Conservation (phyloP, 2,797 vertebrate species). For the Enteromius unitaeniatus region DNA sequence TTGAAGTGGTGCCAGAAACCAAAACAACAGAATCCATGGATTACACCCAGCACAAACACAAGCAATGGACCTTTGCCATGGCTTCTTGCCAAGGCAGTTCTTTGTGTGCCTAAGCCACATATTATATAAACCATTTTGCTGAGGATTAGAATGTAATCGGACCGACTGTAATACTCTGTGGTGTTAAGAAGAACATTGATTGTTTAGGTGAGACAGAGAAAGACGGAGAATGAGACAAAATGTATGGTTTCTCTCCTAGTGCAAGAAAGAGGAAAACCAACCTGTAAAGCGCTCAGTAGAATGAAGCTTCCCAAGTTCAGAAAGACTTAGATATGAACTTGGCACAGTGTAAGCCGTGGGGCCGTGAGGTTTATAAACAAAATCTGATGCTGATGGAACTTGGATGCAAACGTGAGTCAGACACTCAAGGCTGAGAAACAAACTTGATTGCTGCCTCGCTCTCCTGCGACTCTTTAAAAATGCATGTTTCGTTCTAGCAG, state of each 20-base stretch:
- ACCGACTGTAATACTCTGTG: neutral
- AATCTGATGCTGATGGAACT: conserved; percentile 38
- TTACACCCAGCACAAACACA: conserved; percentile 16
- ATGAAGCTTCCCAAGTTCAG: conserved; percentile 34
- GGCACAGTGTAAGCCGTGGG: neutral
- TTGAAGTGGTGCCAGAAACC: neutral
- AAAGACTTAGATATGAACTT: conserved; percentile 50
- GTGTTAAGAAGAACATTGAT: conserved; percentile 12
- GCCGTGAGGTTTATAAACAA: conserved; percentile 29
- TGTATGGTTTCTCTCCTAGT: neutral
- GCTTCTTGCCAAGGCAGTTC: conserved; percentile 1
- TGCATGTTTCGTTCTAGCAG: conserved; percentile 18
- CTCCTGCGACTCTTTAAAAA: conserved; percentile 45
- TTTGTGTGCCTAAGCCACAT: conserved; percentile 17
- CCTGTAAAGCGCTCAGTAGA: conserved; percentile 8
- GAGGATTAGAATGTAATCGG: conserved; percentile 32
- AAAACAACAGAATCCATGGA: conserved; percentile 29
- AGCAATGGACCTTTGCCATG: conserved; percentile 28
- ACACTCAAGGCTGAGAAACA: conserved; percentile 39
- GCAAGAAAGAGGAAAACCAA: neutral
- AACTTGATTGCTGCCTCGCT: conserved; percentile 19
- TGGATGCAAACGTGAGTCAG: conserved; percentile 33
- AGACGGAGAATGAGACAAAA: neutral
- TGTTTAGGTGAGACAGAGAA: neutral
- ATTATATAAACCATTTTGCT: conserved; percentile 41